Base-by-base conservation (phyloP, 2,888 invertebrate species). In the Cosmorhoe ocellata region DNA sequence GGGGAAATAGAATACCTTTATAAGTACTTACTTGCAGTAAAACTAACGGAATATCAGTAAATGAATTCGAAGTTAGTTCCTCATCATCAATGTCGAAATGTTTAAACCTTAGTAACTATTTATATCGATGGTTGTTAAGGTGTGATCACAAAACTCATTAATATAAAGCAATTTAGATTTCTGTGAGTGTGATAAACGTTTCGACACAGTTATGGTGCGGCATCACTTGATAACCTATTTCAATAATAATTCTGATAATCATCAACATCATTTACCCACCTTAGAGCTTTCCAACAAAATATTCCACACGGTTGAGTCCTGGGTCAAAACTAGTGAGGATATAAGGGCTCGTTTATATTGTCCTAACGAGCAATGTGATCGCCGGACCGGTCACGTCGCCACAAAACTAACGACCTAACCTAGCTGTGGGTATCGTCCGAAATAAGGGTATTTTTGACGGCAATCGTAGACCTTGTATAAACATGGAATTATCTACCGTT, bases 351-450 rank as follows among this genome's bases (percentile, higher is more conserved):
- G 49, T 39, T 45, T 54, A 49, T 53, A 50, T 40, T 43, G 46
- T 28, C 46, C 42, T 50, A 54, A 54, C 54, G 45, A 42, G 50
- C 45, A 39, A 27, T 42, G 39, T 31, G 36, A 51, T 47, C 34
- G 55, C 24, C 43, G 18, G 40, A 27, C 36, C 51, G 42, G 55
- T 55, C 55, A 50, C 54, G 54, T 55, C 39, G 39, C 33, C 45
- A 41, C 46, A 24, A 51, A 55, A 55, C 55, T 55, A 55, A 55
- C 50, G 50, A 55, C 32, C 41, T 36, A 44, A 42, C 32, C 42
- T 42, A 27, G 8, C 28, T 10, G 31, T 14, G 38, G 43, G 45
- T 39, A 44, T 50, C 38, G 42, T 28, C 31, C 14, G 9, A 39
- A 42, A 47, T 46, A 42, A 30, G 7, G 40, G 10, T 53, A 49